Evolutionary conservation across 2,888 invertebrate species (phyloP).

Genomic region (Lithophane leautieri): DNA sequence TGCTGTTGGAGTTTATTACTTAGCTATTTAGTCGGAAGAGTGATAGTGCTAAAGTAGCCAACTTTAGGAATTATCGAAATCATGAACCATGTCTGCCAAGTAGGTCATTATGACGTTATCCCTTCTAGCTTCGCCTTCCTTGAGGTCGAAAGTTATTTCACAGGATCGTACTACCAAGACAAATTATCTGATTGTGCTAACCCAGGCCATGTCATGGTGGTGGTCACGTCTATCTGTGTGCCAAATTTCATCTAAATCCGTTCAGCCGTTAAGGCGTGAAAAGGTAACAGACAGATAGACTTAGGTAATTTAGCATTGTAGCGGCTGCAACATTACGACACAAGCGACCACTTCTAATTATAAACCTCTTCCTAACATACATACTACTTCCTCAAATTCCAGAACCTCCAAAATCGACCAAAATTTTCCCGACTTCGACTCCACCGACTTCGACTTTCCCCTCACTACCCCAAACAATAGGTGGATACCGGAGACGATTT

Average conservation of each 20-base stretch:
- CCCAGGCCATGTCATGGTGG: no score
- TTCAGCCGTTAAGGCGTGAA: not conserved
- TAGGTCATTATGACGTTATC: not conserved
- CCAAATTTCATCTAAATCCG: not conserved
- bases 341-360: not conserved
- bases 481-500: constrained; percentile 61
- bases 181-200: no score
- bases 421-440: not conserved
- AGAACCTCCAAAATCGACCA: not conserved
- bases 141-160: not conserved
- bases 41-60: constrained; percentile 2
- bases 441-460: constrained; percentile 22
- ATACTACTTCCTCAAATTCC: not conserved
- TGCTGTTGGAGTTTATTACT: constrained; percentile 2
- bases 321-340: not conserved
- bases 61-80: not conserved
- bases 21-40: constrained; percentile 8
- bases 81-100: not conserved
- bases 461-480: constrained; percentile 54
- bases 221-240: not conserved
- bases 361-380: not conserved
- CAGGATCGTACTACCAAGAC: not conserved
- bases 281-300: not conserved
- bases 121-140: not conserved
- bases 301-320: no score